Percentiles rank a stretch among this genome's conserved stretches.
Conservation (phyloP, 2,888 invertebrate species). For the Drosophila atripex region DNA sequence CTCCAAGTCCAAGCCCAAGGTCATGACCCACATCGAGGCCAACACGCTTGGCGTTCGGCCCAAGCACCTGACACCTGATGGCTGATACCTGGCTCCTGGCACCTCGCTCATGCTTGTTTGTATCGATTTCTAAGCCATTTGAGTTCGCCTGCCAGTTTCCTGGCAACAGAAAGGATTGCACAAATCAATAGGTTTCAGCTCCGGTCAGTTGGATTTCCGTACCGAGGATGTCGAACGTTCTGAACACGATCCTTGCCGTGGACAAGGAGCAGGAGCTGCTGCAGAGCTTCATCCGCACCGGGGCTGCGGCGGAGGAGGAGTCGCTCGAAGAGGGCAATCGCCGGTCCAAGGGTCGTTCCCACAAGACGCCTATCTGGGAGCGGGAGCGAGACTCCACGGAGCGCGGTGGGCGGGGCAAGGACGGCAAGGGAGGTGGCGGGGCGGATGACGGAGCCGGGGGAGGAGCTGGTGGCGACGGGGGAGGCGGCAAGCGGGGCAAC, state of each 20-base stretch:
- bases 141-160: conserved; percentile 56
- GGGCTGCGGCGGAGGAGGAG: conserved; percentile 85
- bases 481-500: conserved; percentile 65
- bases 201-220: conserved; percentile 61
- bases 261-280: conserved; percentile 90
- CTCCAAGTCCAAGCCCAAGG: conserved; percentile 14
- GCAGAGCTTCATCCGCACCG: conserved; percentile 91
- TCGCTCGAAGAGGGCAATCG: conserved; percentile 83
- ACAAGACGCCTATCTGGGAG: conserved; percentile 63
- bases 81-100: conserved; percentile 1
- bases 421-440: conserved; percentile 50
- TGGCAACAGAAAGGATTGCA: conserved; percentile 66
- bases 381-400: conserved; percentile 67
- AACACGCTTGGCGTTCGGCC: conserved; percentile 20
- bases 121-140: conserved; percentile 69
- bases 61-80: conserved; percentile 9
- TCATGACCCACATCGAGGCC: conserved; percentile 26
- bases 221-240: conserved; percentile 83
- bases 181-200: conserved; percentile 61
- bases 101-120: conserved; percentile 50
- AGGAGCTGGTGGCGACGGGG: conserved; percentile 46
- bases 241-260: conserved; percentile 87
- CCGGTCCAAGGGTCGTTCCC: conserved; percentile 64
- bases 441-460: conserved; percentile 49
- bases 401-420: conserved; percentile 40